Conservation (phyloP, 2,888 invertebrate genomes). For the Scelioninae gen. 2 region DNA sequence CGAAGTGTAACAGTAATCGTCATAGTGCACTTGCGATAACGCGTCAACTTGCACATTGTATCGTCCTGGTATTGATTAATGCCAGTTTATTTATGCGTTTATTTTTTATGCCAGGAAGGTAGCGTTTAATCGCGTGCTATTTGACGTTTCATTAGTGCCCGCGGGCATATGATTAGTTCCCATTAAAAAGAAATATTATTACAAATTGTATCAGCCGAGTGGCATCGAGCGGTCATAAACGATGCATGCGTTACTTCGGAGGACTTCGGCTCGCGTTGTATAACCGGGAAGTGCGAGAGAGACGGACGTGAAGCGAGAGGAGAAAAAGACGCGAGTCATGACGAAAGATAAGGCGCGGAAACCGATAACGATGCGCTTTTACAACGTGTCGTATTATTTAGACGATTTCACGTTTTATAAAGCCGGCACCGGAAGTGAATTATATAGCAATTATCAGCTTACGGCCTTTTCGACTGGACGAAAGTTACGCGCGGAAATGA, state of each 20-base stretch:
- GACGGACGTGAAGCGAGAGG: slow-evolving; percentile 7
- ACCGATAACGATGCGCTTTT: slow-evolving; percentile 52
- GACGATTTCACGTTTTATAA: slow-evolving; percentile 41
- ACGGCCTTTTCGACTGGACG: slow-evolving; percentile 1
- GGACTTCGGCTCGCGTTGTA: slow-evolving; percentile 17
- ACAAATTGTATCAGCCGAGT: too few relatives aligned
- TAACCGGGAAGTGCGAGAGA: slow-evolving; percentile 48
- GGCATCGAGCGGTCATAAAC: slow-evolving; percentile 22
- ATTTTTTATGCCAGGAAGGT: too few relatives aligned
- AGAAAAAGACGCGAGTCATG: slow-evolving; percentile 38
- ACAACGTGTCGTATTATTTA: slow-evolving; percentile 44
- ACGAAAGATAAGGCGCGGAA: slow-evolving; percentile 56
- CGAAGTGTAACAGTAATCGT: too few relatives aligned
- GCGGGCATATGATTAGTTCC: too few relatives aligned
- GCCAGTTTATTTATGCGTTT: too few relatives aligned
- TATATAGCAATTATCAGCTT: slow-evolving; percentile 28
- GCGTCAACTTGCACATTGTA: too few relatives aligned
- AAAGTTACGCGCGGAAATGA: slow-evolving; percentile 7
- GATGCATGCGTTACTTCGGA: slow-evolving; percentile 32
- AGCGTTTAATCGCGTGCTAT: too few relatives aligned
- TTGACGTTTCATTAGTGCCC: too few relatives aligned
- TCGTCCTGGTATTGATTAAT: too few relatives aligned
- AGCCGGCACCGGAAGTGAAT: slow-evolving; percentile 34
- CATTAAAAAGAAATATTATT: too few relatives aligned
- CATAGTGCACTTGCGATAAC: too few relatives aligned